Evolutionary conservation across 2,888 invertebrate species (phyloP).

Genomic region (Ramazzottius varieornatus): DNA sequence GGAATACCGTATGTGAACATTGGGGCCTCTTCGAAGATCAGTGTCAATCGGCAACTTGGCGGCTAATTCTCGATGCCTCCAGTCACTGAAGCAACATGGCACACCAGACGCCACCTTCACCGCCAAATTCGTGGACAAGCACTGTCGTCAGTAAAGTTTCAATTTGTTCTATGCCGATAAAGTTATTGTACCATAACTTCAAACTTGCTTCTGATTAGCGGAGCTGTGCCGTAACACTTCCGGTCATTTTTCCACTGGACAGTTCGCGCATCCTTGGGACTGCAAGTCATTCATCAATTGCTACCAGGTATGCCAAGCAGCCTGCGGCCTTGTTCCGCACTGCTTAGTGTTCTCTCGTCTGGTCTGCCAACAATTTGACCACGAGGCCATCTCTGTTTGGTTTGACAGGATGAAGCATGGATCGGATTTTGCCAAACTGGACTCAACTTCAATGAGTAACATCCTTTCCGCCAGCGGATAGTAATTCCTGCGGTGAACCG

Average conservation of each 20-base stretch:
- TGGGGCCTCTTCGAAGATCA: too few species aligned
- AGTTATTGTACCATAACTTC: too few species aligned
- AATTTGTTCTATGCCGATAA: too few species aligned
- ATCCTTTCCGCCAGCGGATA: too few species aligned
- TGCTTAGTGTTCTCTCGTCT: neutral
- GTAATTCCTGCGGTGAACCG: too few species aligned
- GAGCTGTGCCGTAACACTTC: neutral
- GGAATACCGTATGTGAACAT: too few species aligned
- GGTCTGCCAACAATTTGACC: too few species aligned
- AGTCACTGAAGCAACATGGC: neutral
- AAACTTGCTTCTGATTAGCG: neutral
- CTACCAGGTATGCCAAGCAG: neutral
- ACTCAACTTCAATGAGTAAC: neutral
- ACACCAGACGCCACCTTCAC: neutral
- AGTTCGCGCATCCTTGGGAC: neutral
- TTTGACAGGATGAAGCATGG: neutral
- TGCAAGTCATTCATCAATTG: neutral
- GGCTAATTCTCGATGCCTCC: too few species aligned
- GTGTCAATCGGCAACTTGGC: too few species aligned
- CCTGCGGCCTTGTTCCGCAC: neutral
- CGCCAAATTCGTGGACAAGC: neutral
- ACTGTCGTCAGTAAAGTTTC: neutral
- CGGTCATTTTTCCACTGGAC: neutral
- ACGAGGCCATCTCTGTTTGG: too few species aligned
- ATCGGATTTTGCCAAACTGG: neutral